phyloP scores from a whole-genome alignment of 2,888 invertebrate species.

The Zaprionus lineosus region DNA sequence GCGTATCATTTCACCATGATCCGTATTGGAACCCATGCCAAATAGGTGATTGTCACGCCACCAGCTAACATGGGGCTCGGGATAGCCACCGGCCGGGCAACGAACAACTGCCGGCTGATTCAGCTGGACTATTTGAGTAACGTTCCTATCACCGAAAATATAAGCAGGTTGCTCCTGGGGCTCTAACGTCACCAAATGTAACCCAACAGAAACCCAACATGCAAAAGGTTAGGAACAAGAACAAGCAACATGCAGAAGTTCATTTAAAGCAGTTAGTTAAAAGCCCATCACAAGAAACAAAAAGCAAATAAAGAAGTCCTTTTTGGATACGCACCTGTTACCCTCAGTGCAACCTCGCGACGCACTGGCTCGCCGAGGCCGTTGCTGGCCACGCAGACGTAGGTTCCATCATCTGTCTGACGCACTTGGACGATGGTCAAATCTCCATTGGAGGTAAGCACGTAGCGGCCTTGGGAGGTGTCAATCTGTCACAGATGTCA shows the following conservation, averaged over 20 bases:
- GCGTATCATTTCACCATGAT: slow-evolving; percentile 86
- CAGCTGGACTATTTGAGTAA: slow-evolving; percentile 87
- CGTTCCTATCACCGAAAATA: slow-evolving; percentile 87
- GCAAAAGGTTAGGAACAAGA: slow-evolving; percentile 38
- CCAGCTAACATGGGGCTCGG: slow-evolving; percentile 91
- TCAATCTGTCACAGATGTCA: too few species aligned
- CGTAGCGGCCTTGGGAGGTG: slow-evolving; percentile 88
- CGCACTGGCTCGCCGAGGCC: slow-evolving; percentile 87
- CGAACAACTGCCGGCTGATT: slow-evolving; percentile 88
- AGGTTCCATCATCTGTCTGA: slow-evolving; percentile 91
- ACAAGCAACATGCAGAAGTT: slow-evolving; percentile 46
- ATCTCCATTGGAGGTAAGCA: slow-evolving; percentile 88
- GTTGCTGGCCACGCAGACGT: slow-evolving; percentile 93
- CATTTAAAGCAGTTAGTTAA: slow-evolving; percentile 56
- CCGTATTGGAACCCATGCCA: slow-evolving; percentile 84
- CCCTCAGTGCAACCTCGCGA: slow-evolving; percentile 87
- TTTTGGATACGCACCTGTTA: slow-evolving; percentile 86
- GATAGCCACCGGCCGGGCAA: slow-evolving; percentile 92
- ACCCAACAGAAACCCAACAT: slow-evolving; percentile 32
- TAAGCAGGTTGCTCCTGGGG: slow-evolving; percentile 83
- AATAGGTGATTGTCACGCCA: slow-evolving; percentile 91
- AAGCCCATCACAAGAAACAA: slow-evolving; percentile 50
- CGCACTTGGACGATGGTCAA: slow-evolving; percentile 92
- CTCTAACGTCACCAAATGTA: slow-evolving; percentile 55
- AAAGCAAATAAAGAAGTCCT: not conserved